A percentile compares a stretch with the other conserved stretches of the same genome.
Evolutionary conservation across 2,113 vertebrate species (phyloP).

Genomic region (Polyodon spathula): DNA sequence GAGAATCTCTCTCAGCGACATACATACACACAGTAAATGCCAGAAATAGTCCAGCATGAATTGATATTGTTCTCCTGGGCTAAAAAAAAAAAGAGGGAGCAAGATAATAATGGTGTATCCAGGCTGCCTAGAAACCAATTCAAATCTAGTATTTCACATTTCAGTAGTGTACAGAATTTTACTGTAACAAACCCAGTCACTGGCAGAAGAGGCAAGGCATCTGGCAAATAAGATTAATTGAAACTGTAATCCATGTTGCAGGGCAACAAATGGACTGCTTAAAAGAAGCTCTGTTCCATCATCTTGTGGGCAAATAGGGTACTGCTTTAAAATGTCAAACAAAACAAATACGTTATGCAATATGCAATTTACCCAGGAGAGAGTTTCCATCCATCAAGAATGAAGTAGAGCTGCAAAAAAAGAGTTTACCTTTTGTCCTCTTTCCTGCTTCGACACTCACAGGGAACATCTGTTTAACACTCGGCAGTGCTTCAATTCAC

Average conservation of each 20-base stretch:
- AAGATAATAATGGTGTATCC: neutral
- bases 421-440: no score
- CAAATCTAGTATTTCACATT: slow-evolving; percentile 1
- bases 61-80: neutral
- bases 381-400: no score
- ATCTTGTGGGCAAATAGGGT: neutral
- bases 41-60: neutral
- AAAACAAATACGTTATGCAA: neutral
- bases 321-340: neutral
- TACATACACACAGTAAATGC: neutral
- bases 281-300: slow-evolving; percentile 1
- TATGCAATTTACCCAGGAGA: no score
- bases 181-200: neutral
- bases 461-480: neutral
- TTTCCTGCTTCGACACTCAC: neutral
- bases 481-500: neutral
- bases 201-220: neutral
- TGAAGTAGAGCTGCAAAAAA: neutral
- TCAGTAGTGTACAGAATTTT: neutral
- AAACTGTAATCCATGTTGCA: neutral
- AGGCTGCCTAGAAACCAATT: neutral
- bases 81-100: neutral
- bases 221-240: slow-evolving; percentile 1
- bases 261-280: neutral
- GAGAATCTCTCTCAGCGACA: neutral